These are phyloP conservation scores for Lysandra bellargus DNA, from an alignment of 2,888 invertebrate genomes.

Conservation along the genomic window DNA sequence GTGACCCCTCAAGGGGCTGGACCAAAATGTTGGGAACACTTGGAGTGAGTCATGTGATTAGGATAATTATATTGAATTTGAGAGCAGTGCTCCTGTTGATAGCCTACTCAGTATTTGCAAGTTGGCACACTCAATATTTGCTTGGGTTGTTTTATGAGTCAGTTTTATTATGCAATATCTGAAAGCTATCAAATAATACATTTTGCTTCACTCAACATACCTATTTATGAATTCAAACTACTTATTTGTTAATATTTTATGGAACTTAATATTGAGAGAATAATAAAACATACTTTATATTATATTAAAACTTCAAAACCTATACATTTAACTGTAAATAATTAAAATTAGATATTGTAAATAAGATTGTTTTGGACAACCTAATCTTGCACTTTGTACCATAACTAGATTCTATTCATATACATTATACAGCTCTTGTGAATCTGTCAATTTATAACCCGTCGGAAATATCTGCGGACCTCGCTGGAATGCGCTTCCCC, in stretches of 20 bases:
- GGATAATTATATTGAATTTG: not conserved
- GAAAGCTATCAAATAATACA: not conserved
- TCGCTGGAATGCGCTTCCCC: no score
- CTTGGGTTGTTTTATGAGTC: not conserved
- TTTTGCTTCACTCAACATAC: not conserved
- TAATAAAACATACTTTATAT: not conserved
- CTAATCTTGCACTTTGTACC: not conserved
- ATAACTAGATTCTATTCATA: not conserved
- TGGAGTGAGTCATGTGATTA: not conserved
- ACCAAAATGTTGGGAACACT: not conserved
- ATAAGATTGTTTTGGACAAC: not conserved
- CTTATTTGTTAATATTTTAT: not conserved
- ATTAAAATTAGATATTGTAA: constrained; percentile 3
- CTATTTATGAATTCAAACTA: not conserved
- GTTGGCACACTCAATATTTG: not conserved
- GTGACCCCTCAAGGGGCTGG: not conserved
- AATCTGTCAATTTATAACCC: not conserved
- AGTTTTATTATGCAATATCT: not conserved
- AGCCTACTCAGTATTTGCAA: not conserved
- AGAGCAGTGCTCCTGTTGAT: not conserved
- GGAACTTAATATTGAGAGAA: not conserved
- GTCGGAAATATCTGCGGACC: no score
- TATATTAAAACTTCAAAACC: not conserved
- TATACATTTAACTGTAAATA: constrained; percentile 11
- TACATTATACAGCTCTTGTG: not conserved